Base-by-base conservation (phyloP, 2,888 invertebrate species). In the Sphaeridia pumilis region DNA sequence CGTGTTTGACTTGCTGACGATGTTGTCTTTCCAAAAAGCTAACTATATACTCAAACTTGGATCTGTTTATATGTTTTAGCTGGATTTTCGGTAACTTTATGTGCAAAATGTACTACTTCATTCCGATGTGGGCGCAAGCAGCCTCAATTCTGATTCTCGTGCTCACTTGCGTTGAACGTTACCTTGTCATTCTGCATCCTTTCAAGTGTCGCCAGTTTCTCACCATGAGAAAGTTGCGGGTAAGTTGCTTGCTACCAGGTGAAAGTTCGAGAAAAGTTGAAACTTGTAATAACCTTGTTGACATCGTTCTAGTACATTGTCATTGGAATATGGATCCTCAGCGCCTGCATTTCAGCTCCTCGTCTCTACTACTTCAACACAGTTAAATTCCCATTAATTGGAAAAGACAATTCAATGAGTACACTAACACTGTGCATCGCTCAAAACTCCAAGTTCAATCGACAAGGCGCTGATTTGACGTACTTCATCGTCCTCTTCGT, bases 101-200 rank as follows among this genome's bases (percentile, higher is more conserved):
- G 59, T 92, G 92, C 73, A 87, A 87, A 70, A 82, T 88, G 79
- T 89, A 90, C 72, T 84, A 87, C 74, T 89, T 89, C 69, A 82
- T 88, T 21, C 84, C 88, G 70, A 84, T 87, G n/a, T 74, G 92
- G 63, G 87, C 88, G 69, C 89, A 89, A 72, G 87, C 88, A 2
- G 87, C 88, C 1, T 89, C 90, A 20, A 87, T 89, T 65, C 82
- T 88, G 67, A 89, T 92, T 60, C 73, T 92, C 58, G 86, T 90
- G 34, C 85, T 89, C 46, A 86, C 89, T 58, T 87, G 87, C 67
- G 82, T 84, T 45, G 89, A 89, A 69, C 74, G 87, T 59, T 89
- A 89, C 70, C 81, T 88, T 67, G 89, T 87, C 46, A 87, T 84
- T 67, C 85, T 84, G 66, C 87, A 82, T 69, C 88, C 84, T 25